These are phyloP conservation scores for Campoletis sonorensis DNA, from an alignment of 1,140 invertebrate species.

Conservation along the genomic window DNA sequence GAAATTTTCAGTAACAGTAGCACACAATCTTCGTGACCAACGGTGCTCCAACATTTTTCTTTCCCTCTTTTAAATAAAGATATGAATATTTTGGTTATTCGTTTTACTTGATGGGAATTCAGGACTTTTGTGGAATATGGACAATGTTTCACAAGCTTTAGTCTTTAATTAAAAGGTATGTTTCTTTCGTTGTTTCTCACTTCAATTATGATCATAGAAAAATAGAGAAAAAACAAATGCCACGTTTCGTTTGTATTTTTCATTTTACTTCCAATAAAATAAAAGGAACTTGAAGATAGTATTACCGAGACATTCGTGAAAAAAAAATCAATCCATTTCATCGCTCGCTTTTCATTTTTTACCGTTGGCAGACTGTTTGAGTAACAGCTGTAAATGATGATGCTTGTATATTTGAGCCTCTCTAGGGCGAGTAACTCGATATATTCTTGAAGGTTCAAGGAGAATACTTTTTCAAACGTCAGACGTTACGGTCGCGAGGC, in stretches of 20 bases:
- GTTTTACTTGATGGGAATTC: not conserved
- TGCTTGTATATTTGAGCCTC: conserved; percentile 31
- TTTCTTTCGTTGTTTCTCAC: not conserved
- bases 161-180: not conserved
- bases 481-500: not conserved
- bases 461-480: conserved; percentile 28
- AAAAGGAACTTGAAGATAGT: not conserved
- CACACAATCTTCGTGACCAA: not conserved
- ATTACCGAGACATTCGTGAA: not conserved
- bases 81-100: conserved; percentile 5
- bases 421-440: conserved; percentile 45
- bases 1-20: not conserved
- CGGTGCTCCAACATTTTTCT: conserved; percentile 4
- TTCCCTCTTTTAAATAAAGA: not conserved
- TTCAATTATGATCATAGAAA: conserved; percentile 20
- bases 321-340: not conserved
- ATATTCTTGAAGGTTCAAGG: conserved; percentile 27
- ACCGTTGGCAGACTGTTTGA: not conserved
- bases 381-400: conserved; percentile 36
- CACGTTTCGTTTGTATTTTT: not conserved
- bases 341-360: conserved; percentile 1
- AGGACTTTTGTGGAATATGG: not conserved
- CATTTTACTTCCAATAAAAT: not conserved
- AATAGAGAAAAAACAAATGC: not conserved
- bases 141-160: not conserved